Evolutionary conservation across 2,113 vertebrate genomes (phyloP).

Genomic region (Equus quagga): DNA sequence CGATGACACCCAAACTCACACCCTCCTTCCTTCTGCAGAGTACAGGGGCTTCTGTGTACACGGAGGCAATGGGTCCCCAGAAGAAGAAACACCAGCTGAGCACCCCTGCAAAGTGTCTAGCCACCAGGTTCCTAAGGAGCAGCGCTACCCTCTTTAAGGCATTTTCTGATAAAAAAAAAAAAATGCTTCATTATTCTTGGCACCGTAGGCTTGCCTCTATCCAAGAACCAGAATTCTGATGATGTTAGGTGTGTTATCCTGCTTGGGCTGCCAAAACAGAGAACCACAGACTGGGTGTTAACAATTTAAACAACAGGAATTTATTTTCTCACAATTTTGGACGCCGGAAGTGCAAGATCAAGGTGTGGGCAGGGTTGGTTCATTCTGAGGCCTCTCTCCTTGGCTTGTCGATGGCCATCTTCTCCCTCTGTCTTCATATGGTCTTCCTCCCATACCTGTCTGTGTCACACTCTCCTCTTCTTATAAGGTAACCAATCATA

Average conservation of each 20-base stretch:
- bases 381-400: not conserved
- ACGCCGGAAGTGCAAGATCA: not conserved
- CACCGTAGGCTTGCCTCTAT: not conserved
- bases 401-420: not conserved
- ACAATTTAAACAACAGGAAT: not conserved
- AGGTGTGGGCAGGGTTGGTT: not conserved
- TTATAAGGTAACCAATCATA: not conserved
- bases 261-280: not conserved
- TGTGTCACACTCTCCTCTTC: not conserved
- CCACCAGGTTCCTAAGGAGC: not conserved
- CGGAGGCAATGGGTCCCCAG: not conserved
- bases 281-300: not conserved
- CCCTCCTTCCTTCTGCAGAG: not conserved
- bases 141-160: not conserved
- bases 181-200: not conserved
- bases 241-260: not conserved
- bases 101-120: not conserved
- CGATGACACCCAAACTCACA: not conserved
- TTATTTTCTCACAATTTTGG: not conserved
- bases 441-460: not conserved
- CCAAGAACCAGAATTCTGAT: not conserved
- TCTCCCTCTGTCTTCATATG: not conserved
- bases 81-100: not conserved
- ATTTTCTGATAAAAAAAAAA: not conserved
- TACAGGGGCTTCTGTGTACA: not conserved